Evolutionary conservation across 2,888 invertebrate genomes (phyloP).

Genomic region (Iselma pallidipennis): DNA sequence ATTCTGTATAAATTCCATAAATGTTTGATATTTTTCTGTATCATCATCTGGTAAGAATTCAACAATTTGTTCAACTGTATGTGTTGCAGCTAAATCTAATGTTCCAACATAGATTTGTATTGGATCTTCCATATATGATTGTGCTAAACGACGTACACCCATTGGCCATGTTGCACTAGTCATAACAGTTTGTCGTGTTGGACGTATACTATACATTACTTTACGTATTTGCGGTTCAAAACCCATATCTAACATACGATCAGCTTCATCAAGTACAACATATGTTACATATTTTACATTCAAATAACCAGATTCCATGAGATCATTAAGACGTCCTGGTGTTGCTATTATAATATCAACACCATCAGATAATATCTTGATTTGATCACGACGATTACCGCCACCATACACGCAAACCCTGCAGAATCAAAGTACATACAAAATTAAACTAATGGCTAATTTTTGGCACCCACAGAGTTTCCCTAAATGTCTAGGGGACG

Average conservation of each 20-base stretch:
- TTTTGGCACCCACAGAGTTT: too few relatives aligned
- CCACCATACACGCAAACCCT: conserved; percentile 93
- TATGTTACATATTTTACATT: conserved; percentile 81
- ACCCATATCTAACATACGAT: conserved; percentile 86
- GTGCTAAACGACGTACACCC: conserved; percentile 82
- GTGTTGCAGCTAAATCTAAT: conserved; percentile 85
- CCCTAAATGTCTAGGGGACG: too few relatives aligned
- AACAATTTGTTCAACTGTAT: conserved; percentile 82
- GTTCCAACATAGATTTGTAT: conserved; percentile 89
- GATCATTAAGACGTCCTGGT: conserved; percentile 90
- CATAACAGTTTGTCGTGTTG: conserved; percentile 94
- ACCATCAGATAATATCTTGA: conserved; percentile 72
- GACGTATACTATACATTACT: conserved; percentile 77
- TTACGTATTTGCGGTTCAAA: conserved; percentile 88
- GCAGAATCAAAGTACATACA: conserved; percentile 25
- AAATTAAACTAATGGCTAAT: too few relatives aligned
- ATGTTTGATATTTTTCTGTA: conserved; percentile 67
- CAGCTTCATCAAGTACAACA: conserved; percentile 90
- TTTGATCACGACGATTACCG: conserved; percentile 78
- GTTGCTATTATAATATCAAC: conserved; percentile 96
- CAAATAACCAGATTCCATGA: conserved; percentile 74
- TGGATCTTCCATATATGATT: conserved; percentile 86
- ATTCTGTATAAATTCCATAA: conserved; percentile 69
- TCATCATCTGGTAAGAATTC: conserved; percentile 72
- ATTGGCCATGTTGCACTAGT: conserved; percentile 96